Evolutionary conservation across 1,140 invertebrate species (phyloP).

Genomic region (Chymomyza costata): DNA sequence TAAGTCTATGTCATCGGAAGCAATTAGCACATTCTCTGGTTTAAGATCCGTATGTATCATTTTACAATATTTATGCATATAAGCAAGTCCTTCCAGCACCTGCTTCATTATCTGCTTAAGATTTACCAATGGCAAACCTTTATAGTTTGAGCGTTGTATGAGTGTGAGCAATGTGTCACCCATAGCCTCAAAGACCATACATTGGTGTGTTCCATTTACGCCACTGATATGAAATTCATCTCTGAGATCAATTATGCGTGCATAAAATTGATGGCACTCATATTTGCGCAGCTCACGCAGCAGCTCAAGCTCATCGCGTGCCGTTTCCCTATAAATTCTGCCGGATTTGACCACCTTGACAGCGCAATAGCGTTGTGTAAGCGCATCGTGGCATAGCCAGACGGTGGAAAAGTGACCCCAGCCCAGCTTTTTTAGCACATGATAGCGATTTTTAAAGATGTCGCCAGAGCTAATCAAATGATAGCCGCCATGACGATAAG

Average conservation of each 20-base stretch:
- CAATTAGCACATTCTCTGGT: constrained; percentile 98
- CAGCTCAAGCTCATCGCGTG: constrained; percentile 97
- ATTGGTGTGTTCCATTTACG: constrained; percentile 94
- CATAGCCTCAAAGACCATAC: constrained; percentile 99
- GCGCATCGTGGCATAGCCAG: constrained; percentile 96
- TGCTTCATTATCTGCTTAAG: constrained; percentile 96
- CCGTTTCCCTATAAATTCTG: constrained; percentile 97
- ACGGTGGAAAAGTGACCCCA: constrained; percentile 99
- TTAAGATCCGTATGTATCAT: constrained; percentile 99
- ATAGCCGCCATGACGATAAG: constrained; percentile 96
- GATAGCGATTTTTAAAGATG: constrained; percentile 88
- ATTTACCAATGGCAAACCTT: constrained; percentile 94
- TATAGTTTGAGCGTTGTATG: constrained; percentile 97
- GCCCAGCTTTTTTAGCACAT: constrained; percentile 95
- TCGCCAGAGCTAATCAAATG: constrained; percentile 97
- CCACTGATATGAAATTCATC: constrained; percentile 98
- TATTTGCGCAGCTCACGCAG: constrained; percentile 91
- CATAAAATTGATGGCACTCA: constrained; percentile 87
- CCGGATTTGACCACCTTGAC: constrained; percentile 99
- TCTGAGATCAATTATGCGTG: constrained; percentile 95
- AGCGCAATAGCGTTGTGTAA: constrained; percentile 93
- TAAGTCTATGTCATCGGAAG: constrained; percentile 88
- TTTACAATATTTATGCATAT: constrained; percentile 95
- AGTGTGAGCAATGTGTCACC: constrained; percentile 97
- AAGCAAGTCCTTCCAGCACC: constrained; percentile 96